Base-by-base conservation (phyloP, 64 coral and sea anemone species). In the Stichodactyla helianthus region DNA sequence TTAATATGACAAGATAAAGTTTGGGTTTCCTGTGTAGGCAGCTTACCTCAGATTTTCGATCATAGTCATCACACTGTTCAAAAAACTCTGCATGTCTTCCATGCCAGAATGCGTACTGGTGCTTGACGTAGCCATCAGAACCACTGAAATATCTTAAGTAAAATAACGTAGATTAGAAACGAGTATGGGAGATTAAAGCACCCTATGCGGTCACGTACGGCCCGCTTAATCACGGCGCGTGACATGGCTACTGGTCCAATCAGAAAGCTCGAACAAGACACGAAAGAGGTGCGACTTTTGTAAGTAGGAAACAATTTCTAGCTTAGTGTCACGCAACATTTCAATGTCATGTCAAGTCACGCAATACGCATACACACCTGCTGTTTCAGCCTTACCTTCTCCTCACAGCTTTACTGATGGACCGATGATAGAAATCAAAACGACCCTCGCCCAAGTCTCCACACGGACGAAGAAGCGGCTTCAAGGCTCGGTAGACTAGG, bases 321-420 rank as follows among this genome's bases (percentile, higher is more conserved):
- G 35, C 35, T 44, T 44, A 44, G 35, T 3, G 35, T 44, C 35
- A 44, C 35, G 35, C 35, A 44, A 3, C 4, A 2, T 44, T 44
- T 35, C 0, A 35, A 2, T 35, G 31, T 35, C 31, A 35, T 35
- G 31, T 35, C 31, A 35, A 35, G 31, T 35, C 31, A 35, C 31
- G 31, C 31, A 35, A 35, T 35, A 1, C 31, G 0, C 31, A 35
- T 35, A 35, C 31, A 35, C 31, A 35, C 31, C 31, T 35, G n/a
- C n/a, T n/a, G n/a, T 35, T 51, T 44, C 84, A 87, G 79, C 60
- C 62, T 65, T 65, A 98, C 95, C 93, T 99, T 84, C 93, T 90
- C 64, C 97, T 90, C 4, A 99, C 97, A 82, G 97, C 97, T 93
- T 99, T 99, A 93, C 97, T 99, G 19, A 99, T 99, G 5, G 97